Evolutionary conservation across 2,888 invertebrate genomes (phyloP).

Genomic region (Exocentrus adspersus): DNA sequence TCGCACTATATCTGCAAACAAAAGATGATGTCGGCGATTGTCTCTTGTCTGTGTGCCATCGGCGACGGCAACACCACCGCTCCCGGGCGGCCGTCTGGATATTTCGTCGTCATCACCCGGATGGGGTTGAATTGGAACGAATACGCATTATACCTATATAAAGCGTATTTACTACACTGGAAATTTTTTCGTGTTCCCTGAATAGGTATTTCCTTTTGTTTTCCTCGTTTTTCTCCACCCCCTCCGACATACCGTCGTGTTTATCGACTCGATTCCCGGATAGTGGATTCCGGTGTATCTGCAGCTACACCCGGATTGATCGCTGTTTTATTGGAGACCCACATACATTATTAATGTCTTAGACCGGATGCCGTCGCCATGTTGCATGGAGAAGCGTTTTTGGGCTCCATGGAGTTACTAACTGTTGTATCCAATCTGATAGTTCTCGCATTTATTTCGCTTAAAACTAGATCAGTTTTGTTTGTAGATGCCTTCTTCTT

Average conservation of each 20-base stretch:
- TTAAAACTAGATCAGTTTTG: not conserved
- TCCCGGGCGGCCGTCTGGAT: conserved; percentile 8
- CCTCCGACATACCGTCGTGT: conserved; percentile 33
- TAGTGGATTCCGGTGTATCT: conserved; percentile 48
- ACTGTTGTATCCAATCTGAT: too few species aligned
- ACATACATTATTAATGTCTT: conserved; percentile 46
- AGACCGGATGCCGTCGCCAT: conserved; percentile 21
- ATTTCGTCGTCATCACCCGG: too few species aligned
- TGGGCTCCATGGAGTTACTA: too few species aligned
- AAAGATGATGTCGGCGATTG: conserved; percentile 36
- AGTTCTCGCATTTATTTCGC: too few species aligned
- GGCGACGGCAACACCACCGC: too few species aligned
- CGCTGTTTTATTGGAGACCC: conserved; percentile 44
- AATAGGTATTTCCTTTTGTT: conserved; percentile 7
- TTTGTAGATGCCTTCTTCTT: not conserved
- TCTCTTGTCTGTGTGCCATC: conserved; percentile 2
- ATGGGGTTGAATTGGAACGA: too few species aligned
- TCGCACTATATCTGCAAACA: conserved; percentile 52
- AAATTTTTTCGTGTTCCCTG: not conserved
- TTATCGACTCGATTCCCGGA: conserved; percentile 39
- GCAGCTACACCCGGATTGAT: conserved; percentile 39
- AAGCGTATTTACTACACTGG: too few species aligned
- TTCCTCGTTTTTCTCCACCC: conserved; percentile 18
- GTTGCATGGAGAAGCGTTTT: conserved; percentile 15
- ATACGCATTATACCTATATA: too few species aligned